These are phyloP conservation scores for Deroptyus accipitrinus DNA, from an alignment of 2,113 vertebrate genomes.

Conservation along the genomic window DNA sequence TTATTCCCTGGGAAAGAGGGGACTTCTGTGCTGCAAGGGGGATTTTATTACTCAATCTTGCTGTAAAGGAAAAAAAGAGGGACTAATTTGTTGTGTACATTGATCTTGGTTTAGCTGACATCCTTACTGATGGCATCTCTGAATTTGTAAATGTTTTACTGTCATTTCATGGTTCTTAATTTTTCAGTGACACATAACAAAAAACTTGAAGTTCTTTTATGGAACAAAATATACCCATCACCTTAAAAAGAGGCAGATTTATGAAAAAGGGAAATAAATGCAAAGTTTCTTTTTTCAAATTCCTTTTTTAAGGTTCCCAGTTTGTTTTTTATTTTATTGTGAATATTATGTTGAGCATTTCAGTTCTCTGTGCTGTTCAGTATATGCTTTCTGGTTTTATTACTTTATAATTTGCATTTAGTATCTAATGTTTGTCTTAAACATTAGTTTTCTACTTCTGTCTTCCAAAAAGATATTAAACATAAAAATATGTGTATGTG, in stretches of 20 bases:
- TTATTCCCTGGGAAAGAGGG: neutral
- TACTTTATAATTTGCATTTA: slow-evolving; percentile 46
- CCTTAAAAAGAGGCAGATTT: slow-evolving; percentile 30
- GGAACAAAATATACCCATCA: neutral
- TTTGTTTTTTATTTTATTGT: slow-evolving; percentile 25
- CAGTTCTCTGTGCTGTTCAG: neutral
- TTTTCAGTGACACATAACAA: neutral
- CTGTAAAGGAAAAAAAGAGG: neutral
- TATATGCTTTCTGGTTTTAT: slow-evolving; percentile 18
- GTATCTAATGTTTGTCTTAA: neutral
- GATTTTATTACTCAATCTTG: neutral
- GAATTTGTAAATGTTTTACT: neutral
- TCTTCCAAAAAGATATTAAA: slow-evolving; percentile 48
- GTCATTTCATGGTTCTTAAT: neutral
- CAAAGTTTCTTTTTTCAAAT: slow-evolving; percentile 24
- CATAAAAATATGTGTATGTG: slow-evolving; percentile 32
- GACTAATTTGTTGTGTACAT: neutral
- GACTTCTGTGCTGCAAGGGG: neutral
- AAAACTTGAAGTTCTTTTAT: neutral
- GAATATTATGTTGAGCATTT: neutral
- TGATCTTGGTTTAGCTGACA: neutral
- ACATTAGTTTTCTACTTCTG: neutral
- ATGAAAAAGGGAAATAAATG: slow-evolving; percentile 45
- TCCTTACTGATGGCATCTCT: neutral
- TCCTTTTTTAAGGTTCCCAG: slow-evolving; percentile 46